Percentiles rank a stretch among this genome's conserved stretches.
Conservation (phyloP, 2,888 invertebrate species). For the Chrysolina oricalcia region DNA sequence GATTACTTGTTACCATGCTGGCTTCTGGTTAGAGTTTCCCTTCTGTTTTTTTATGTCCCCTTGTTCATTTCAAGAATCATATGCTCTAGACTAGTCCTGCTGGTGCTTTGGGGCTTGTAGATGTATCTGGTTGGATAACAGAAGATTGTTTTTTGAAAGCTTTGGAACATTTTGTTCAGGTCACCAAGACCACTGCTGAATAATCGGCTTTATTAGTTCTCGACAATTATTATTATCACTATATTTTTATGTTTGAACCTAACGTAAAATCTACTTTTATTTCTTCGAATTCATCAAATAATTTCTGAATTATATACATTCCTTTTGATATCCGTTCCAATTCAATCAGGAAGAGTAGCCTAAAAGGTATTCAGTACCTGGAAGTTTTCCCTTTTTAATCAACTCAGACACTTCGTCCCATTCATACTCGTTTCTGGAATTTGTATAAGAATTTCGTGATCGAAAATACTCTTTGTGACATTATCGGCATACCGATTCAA, state of each 20-base stretch:
- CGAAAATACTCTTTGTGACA: neutral
- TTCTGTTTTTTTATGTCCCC: neutral
- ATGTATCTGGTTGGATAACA: neutral
- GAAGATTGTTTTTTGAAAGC: neutral
- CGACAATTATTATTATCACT: too few species aligned
- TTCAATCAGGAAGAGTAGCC: too few species aligned
- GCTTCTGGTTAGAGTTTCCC: neutral
- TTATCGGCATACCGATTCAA: conserved; percentile 9
- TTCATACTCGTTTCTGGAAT: neutral
- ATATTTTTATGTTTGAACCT: too few species aligned
- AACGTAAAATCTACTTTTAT: too few species aligned
- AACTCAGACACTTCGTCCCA: too few species aligned
- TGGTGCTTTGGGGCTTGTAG: neutral
- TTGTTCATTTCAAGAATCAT: neutral
- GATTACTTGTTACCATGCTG: neutral
- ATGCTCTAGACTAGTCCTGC: too few species aligned
- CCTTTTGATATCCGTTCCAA: too few species aligned
- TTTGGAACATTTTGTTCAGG: neutral
- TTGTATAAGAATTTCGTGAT: neutral
- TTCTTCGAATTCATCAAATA: too few species aligned
- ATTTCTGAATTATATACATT: too few species aligned
- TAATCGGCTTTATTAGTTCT: neutral
- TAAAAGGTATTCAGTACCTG: too few species aligned
- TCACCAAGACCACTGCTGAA: neutral
- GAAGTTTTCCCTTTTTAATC: too few species aligned